Conservation (phyloP, 2,797 vertebrate species). For the Lithobates sylvaticus region DNA sequence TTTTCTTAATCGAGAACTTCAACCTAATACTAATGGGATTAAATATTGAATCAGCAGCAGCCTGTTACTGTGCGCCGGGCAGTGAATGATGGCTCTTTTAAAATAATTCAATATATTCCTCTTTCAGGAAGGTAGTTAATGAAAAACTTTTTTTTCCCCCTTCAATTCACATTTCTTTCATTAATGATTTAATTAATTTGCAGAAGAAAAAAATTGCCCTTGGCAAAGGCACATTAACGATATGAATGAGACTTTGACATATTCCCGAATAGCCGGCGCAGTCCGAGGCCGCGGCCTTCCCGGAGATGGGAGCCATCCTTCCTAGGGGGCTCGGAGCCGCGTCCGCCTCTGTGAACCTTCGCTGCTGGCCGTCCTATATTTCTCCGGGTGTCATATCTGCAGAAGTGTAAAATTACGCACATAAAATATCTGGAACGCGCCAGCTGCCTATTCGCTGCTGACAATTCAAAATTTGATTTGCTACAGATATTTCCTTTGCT, state of each 20-base stretch:
- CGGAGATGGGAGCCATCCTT: neutral
- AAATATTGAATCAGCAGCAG: constrained; percentile 25
- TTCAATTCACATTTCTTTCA: constrained; percentile 51
- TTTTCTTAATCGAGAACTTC: neutral
- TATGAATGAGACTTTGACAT: constrained; percentile 27
- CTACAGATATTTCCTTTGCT: no score
- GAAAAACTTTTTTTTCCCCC: constrained; percentile 33
- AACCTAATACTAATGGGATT: constrained; percentile 42
- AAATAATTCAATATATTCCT: constrained; percentile 51
- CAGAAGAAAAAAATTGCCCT: constrained; percentile 15
- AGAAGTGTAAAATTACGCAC: no score
- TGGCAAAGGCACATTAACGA: constrained; percentile 25
- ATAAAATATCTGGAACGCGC: no score
- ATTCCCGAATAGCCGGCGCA: neutral
- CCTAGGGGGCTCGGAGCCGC: neutral
- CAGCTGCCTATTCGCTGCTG: no score
- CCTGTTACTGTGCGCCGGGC: neutral
- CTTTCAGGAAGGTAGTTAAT: constrained; percentile 47
- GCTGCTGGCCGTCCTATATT: no score
- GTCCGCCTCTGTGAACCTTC: neutral
- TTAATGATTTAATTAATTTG: constrained; percentile 57
- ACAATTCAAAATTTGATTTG: no score
- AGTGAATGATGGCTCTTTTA: constrained; percentile 22
- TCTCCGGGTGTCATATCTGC: no score
- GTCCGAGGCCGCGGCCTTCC: neutral